A percentile compares a stretch with the other conserved stretches of the same genome.
Evolutionary conservation across 2,888 invertebrate genomes (phyloP).

Genomic region (Lobophora halterata): DNA sequence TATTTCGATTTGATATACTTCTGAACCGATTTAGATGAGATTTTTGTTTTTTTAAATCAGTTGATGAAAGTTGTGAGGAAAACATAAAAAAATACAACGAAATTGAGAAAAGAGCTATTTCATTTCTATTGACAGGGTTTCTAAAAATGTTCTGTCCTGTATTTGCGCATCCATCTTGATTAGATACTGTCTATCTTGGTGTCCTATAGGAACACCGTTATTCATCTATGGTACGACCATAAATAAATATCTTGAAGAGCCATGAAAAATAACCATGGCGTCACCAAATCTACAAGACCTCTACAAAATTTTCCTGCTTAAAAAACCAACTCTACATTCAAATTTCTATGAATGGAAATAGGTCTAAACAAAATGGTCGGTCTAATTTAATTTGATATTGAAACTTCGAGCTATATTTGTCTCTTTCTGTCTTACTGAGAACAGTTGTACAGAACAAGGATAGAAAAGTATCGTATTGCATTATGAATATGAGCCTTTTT

Average conservation of each 20-base stretch:
- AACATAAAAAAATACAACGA: too few species aligned
- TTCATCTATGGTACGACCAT: constrained; percentile 30
- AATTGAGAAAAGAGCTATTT: too few species aligned
- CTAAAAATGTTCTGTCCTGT: too few species aligned
- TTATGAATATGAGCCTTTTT: constrained; percentile 39
- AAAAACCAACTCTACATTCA: constrained; percentile 15
- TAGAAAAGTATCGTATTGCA: constrained; percentile 39
- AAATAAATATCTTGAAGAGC: constrained; percentile 31
- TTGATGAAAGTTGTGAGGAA: too few species aligned
- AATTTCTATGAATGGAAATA: constrained; percentile 23
- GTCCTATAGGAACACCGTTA: too few species aligned
- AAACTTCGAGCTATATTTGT: constrained; percentile 25
- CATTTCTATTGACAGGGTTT: too few species aligned
- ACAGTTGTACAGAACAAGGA: constrained; percentile 25
- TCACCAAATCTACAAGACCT: constrained; percentile 17
- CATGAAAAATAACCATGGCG: constrained; percentile 33
- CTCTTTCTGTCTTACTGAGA: constrained; percentile 19
- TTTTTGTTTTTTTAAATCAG: too few species aligned
- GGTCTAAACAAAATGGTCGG: constrained; percentile 32
- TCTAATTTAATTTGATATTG: constrained; percentile 33
- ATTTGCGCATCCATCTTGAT: too few species aligned
- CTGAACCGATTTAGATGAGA: too few species aligned
- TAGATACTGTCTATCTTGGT: too few species aligned
- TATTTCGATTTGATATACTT: too few species aligned
- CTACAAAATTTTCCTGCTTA: constrained; percentile 4